Conservation (phyloP, 92 coral and sea anemone genomes). For the Porites cylindrica region DNA sequence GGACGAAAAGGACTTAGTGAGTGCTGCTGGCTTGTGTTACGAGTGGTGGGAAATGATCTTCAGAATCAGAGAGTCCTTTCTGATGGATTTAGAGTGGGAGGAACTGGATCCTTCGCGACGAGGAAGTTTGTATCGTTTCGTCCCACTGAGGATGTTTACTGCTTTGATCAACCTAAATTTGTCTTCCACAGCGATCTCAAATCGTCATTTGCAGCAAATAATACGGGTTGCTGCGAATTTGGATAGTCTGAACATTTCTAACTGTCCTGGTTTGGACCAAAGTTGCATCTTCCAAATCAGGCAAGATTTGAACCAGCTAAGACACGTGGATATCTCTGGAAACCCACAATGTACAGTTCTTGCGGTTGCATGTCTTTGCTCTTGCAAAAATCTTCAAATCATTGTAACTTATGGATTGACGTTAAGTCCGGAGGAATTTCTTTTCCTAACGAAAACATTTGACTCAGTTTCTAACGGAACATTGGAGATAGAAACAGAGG, state of each 20-base stretch:
- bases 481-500: no score
- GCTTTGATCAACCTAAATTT: background rate
- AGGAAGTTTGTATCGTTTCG: background rate
- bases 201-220: slow-evolving; percentile 24
- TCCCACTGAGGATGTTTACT: background rate
- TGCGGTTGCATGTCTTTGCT: slow-evolving; percentile 24
- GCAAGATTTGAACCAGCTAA: background rate
- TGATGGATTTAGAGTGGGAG: background rate
- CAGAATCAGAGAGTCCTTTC: background rate
- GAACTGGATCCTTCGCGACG: slow-evolving; percentile 19
- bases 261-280: slow-evolving; percentile 18
- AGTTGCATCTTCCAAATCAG: slow-evolving; percentile 15
- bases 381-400: background rate
- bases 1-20: slow-evolving; percentile 22
- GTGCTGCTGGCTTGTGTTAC: slow-evolving; percentile 31
- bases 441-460: no score
- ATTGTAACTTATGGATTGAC: background rate
- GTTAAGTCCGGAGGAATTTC: background rate
- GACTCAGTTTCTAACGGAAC: no score
- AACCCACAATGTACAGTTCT: slow-evolving; percentile 17
- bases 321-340: background rate
- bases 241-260: slow-evolving; percentile 1
- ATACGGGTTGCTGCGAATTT: background rate
- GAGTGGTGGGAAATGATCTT: slow-evolving; percentile 33
- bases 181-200: background rate